A percentile compares a stretch with the other conserved stretches of the same genome.
phyloP scores from a whole-genome alignment of 2,888 invertebrate genomes.

The Drosophila crucigera region DNA sequence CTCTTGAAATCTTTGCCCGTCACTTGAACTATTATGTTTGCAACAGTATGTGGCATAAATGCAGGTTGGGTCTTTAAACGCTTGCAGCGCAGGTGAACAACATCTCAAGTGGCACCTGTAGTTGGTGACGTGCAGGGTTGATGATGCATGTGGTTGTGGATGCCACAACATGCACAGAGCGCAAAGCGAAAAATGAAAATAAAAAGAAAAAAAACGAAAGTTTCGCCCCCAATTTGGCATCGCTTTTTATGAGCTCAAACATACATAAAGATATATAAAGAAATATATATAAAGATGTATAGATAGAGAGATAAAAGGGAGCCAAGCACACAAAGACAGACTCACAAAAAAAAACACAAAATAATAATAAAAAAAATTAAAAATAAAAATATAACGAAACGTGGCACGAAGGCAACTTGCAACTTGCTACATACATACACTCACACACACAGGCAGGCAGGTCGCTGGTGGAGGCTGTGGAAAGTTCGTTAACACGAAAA shows the following conservation, averaged over 20 bases:
- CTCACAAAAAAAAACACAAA: constrained; percentile 31
- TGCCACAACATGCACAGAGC: constrained; percentile 31
- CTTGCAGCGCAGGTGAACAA: constrained; percentile 81
- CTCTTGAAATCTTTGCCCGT: not conserved
- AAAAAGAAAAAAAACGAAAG: constrained; percentile 77
- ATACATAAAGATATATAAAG: not conserved
- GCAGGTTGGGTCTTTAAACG: constrained; percentile 47
- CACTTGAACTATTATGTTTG: not conserved
- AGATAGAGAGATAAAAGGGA: constrained; percentile 62
- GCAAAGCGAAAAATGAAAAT: constrained; percentile 53
- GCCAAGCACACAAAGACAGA: constrained; percentile 29
- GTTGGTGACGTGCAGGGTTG: constrained; percentile 50
- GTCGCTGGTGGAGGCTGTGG: constrained; percentile 38
- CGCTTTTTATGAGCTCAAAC: constrained; percentile 39
- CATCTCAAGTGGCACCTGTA: constrained; percentile 82
- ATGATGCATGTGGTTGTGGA: constrained; percentile 15
- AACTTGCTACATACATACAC: constrained; percentile 73
- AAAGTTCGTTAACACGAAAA: constrained; percentile 81
- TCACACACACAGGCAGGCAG: constrained; percentile 25
- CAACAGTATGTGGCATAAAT: constrained; percentile 4
- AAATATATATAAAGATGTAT: constrained; percentile 11
- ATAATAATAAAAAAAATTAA: constrained; percentile 33
- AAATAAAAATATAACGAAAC: constrained; percentile 35
- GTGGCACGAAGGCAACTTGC: constrained; percentile 56
- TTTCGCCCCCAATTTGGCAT: constrained; percentile 82